Conservation (phyloP, 2,888 invertebrate genomes). For the Micoletzkya japonica region DNA sequence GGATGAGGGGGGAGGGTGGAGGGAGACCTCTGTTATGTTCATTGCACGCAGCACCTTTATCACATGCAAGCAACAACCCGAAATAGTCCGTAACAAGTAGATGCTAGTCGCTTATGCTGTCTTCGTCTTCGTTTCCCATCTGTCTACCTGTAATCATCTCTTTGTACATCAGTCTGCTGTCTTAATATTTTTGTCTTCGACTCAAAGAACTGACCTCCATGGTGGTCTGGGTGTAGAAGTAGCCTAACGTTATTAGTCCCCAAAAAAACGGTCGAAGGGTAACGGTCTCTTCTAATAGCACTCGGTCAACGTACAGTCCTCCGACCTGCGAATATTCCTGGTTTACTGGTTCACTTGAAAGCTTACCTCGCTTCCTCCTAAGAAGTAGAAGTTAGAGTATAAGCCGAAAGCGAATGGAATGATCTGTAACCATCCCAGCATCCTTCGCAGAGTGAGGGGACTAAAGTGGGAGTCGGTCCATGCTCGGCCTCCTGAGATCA, state of each 20-base stretch:
- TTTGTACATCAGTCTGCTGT: too few relatives aligned
- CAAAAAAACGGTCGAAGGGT: slow-evolving; percentile 58
- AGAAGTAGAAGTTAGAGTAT: slow-evolving; percentile 64
- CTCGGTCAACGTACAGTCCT: slow-evolving; percentile 60
- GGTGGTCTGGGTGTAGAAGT: slow-evolving; percentile 57
- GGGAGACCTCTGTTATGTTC: too few relatives aligned
- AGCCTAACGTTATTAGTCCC: slow-evolving; percentile 54
- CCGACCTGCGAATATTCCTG: slow-evolving; percentile 38
- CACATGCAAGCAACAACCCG: too few relatives aligned
- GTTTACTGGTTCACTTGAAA: neutral
- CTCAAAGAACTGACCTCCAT: too few relatives aligned
- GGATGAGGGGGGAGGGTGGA: too few relatives aligned
- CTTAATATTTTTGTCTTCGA: too few relatives aligned
- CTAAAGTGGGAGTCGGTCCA: slow-evolving; percentile 51
- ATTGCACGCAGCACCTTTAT: too few relatives aligned
- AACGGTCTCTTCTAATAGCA: slow-evolving; percentile 62
- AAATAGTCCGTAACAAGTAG: too few relatives aligned
- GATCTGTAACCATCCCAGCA: slow-evolving; percentile 58
- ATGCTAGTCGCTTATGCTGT: neutral
- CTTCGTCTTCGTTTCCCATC: too few relatives aligned
- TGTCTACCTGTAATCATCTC: slow-evolving; percentile 20
- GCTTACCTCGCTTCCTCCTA: slow-evolving; percentile 52
- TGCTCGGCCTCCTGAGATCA: slow-evolving; percentile 39
- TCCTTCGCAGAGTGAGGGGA: slow-evolving; percentile 55
- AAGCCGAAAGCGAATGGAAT: slow-evolving; percentile 62